Percentiles rank a stretch among this genome's conserved stretches.
Evolutionary conservation across 2,113 vertebrate genomes (phyloP).

Genomic region (Terrapene triunguis): DNA sequence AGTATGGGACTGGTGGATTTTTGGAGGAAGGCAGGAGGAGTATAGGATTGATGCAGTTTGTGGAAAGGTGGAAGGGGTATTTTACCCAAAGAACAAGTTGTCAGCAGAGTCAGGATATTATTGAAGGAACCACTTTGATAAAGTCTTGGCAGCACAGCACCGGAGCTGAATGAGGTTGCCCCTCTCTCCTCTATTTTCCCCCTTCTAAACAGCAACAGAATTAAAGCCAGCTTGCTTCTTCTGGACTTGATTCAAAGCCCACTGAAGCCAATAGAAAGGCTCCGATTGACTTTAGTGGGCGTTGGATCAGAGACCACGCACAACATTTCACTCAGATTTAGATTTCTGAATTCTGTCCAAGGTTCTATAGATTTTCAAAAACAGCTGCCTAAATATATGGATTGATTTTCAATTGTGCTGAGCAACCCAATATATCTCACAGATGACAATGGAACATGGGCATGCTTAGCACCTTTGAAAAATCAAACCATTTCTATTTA

Average conservation of each 20-base stretch:
- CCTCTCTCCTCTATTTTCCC: not conserved
- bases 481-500: not conserved
- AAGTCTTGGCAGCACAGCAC: not conserved
- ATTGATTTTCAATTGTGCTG: not conserved
- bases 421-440: not conserved
- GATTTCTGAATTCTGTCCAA: not conserved
- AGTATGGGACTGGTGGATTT: not conserved
- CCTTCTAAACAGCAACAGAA: not conserved
- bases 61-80: not conserved
- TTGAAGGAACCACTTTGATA: rapidly evolving
- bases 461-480: not conserved
- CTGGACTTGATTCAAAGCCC: not conserved
- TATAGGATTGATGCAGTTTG: not conserved
- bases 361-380: not conserved
- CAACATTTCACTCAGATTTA: not conserved
- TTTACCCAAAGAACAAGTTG: not conserved
- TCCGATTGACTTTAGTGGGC: not conserved
- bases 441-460: not conserved
- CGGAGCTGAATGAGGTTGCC: rapidly evolving
- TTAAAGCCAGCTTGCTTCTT: not conserved
- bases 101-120: not conserved
- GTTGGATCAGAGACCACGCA: not conserved
- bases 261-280: not conserved
- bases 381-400: not conserved
- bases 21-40: not conserved